A percentile compares a stretch with the other conserved stretches of the same genome.
Conservation (phyloP, 2,888 invertebrate species). For the Apodemia mormo region DNA sequence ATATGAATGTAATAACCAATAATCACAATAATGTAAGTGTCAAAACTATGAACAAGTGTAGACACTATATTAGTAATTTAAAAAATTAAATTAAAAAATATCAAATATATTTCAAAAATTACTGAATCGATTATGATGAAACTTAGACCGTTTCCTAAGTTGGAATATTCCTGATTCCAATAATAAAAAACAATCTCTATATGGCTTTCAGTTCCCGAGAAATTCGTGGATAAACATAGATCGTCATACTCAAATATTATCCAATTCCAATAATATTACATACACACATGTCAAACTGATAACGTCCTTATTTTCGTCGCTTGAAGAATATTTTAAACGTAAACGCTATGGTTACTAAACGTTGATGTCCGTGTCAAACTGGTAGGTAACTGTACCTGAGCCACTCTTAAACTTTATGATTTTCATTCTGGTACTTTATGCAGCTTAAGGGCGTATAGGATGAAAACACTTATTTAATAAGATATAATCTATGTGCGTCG, state of each 20-base stretch:
- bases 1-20: neutral
- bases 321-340: neutral
- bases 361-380: conserved; percentile 7
- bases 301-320: too few species aligned
- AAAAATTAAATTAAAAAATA: too few species aligned
- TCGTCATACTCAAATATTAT: too few species aligned
- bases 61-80: neutral
- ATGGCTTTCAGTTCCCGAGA: too few species aligned
- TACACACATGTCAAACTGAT: too few species aligned
- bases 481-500: conserved; percentile 19
- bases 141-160: too few species aligned
- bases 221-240: too few species aligned
- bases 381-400: conserved; percentile 13
- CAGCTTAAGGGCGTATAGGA: conserved; percentile 13
- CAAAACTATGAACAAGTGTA: conserved; percentile 1
- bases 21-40: neutral
- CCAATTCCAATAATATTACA: too few species aligned
- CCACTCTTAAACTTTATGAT: conserved; percentile 14
- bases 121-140: too few species aligned
- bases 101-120: too few species aligned
- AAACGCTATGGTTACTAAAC: conserved; percentile 2
- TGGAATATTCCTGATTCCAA: too few species aligned
- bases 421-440: conserved; percentile 9
- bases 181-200: too few species aligned
- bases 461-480: conserved; percentile 14